Conservation (phyloP, 2,888 invertebrate genomes). For the Aleiodes testaceus region DNA sequence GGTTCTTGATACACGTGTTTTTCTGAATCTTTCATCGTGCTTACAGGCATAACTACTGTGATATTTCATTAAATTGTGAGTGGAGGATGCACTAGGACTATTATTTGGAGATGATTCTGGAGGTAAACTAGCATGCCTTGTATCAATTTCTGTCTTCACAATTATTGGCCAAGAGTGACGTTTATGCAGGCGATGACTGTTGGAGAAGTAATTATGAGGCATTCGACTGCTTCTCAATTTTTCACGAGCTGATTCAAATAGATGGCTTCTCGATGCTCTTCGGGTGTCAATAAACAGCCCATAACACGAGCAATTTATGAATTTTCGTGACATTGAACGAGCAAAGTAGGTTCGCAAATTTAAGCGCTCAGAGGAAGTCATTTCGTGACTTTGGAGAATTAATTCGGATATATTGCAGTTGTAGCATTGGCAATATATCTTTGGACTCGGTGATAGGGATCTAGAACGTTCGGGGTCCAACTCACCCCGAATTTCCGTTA, state of each 20-base stretch:
- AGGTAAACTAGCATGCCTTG: conserved; percentile 22
- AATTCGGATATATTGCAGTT: conserved; percentile 67
- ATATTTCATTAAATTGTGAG: conserved; percentile 31
- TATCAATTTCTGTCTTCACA: conserved; percentile 34
- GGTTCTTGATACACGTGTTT: conserved; percentile 50
- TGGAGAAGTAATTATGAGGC: neutral
- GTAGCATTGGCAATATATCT: conserved; percentile 61
- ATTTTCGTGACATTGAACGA: conserved; percentile 64
- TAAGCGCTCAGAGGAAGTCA: conserved; percentile 62
- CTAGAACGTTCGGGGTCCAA: conserved; percentile 56
- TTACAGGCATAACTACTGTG: conserved; percentile 41
- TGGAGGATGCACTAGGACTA: conserved; percentile 12
- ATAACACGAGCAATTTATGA: conserved; percentile 64
- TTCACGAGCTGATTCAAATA: neutral
- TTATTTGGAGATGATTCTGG: conserved; percentile 3
- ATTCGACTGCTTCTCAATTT: neutral
- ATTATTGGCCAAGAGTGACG: conserved; percentile 30
- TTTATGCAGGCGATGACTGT: neutral
- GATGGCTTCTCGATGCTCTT: conserved; percentile 5
- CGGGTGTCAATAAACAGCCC: neutral
- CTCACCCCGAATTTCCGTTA: conserved; percentile 42
- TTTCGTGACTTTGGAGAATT: conserved; percentile 62
- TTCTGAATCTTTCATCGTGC: conserved; percentile 42
- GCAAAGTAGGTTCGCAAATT: conserved; percentile 64
- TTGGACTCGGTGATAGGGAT: conserved; percentile 57